Conservation (phyloP, 2,888 invertebrate species). For the Sphaerophoria rueppellii region DNA sequence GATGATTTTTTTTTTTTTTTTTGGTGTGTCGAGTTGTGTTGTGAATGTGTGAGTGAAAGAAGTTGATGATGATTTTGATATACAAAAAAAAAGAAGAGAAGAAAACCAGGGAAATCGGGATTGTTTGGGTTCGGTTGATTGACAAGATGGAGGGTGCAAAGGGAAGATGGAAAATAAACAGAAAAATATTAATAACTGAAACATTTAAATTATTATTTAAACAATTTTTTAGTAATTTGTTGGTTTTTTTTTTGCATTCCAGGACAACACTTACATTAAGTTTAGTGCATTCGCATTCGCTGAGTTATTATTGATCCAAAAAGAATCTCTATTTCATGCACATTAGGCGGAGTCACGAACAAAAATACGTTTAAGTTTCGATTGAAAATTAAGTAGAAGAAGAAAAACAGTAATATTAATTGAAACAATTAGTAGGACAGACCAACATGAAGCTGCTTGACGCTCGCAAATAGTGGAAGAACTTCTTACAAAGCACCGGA, state of each 20-base stretch:
- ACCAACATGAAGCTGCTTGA: too few species aligned
- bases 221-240: constrained; percentile 63
- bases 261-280: constrained; percentile 61
- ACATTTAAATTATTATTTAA: constrained; percentile 64
- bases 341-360: too few species aligned
- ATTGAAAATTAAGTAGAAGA: too few species aligned
- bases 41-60: constrained; percentile 8
- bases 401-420: too few species aligned
- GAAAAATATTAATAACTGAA: constrained; percentile 71
- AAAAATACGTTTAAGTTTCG: too few species aligned
- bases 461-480: too few species aligned
- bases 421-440: too few species aligned
- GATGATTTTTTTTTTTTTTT: constrained; percentile 75
- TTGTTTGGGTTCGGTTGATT: neutral
- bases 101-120: neutral
- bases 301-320: constrained; percentile 4
- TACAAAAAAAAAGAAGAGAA: neutral
- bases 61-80: constrained; percentile 8
- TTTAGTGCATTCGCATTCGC: constrained; percentile 41
- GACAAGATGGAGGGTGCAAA: constrained; percentile 29
- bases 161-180: constrained; percentile 66
- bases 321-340: too few species aligned
- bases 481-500: too few species aligned
- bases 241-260: constrained; percentile 44
- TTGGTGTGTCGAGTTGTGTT: constrained; percentile 21